Base-by-base conservation (phyloP, 2,113 vertebrate genomes). In the Pogona vitticeps region DNA sequence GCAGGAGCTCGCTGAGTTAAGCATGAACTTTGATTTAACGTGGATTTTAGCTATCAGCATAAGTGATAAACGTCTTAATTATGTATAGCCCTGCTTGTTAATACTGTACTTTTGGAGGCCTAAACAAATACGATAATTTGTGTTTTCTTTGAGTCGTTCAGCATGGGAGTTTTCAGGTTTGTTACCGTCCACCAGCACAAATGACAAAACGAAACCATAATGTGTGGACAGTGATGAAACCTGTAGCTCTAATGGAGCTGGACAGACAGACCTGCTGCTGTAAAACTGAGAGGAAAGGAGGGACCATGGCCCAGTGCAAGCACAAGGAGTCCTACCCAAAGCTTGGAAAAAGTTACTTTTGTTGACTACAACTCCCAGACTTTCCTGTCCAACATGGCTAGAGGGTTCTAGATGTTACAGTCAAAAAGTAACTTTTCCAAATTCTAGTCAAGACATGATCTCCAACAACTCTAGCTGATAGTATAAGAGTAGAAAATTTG, bases 91-190 rank as follows among this genome's bases (percentile, higher is more conserved):
- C n/a, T 72, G 5, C 71, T 76, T 76, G 61, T 76, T 46, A 63
- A 4, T 73, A 68, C 21, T 86, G 67, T 26, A 26, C 77, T 90
- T 88, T 67, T 58, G 33, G 70, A 88, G 59, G 42, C 63, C 88
- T 58, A 86, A 79, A 36, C n/a, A 59, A 78, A 72, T 4, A n/a
- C 2, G 26, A 17, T 71, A 20, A 79, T 58, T 73, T 71, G 21
- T 33, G 67, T 40, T 84, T 77, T 73, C 28, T 90, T 52, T n/a
- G 67, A 61, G 40, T 8, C 58, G 72, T 38, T 73, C 38, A 46
- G 31, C 21, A 46, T 86, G 36, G 58, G 63, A 42, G 33, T 13
- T 26, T 75, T 63, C 9, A 40, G 72, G 28, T 42, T 58, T 61
- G 18, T 76, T 38, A 46, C 15, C 42, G 71, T 42, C n/a, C 38